Base-by-base conservation (phyloP, 2,888 invertebrate species). In the Acrobeloides nanus region DNA sequence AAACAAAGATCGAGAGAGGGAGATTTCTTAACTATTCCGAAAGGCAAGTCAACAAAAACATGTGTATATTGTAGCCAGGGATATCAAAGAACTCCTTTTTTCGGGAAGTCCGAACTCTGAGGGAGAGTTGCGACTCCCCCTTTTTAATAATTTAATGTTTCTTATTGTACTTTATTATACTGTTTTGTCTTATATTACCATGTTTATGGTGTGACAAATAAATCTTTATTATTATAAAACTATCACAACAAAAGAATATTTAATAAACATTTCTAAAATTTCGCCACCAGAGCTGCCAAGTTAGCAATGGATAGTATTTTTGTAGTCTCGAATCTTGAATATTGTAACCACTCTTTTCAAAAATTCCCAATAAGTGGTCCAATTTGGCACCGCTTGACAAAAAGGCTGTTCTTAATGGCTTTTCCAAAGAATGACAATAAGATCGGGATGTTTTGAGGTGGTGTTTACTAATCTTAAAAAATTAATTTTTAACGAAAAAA, bases 281-380 rank as follows among this genome's bases (percentile, higher is more conserved):
- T 18, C 59, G 34, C 49, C 51, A 63, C 46, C 53, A 63, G 34
- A 59, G 33, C 12, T 31, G 46, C 53, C 50, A 62, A 4, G 62
- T 38, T 8, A 46, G 27, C 18, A 59, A 51, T 15, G 48, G 53
- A 31, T 43, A 40, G 1, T 35, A 42, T 21, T 51, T 38, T 26
- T 59, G 59, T 4, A 59, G 43, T 5, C 43, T 33, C 3, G 29
- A 21, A 26, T 43, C 48, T 21, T 62, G 44, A 21, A 59, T 27
- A 45, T 62, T 60, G 46, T 46, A 60, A 15, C 51, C 39, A 21
- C 25, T 42, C 10, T 57, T 59, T 29, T 55, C 42, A 10, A 61
- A 21, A 4, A 49, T 48, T 15, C 46, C 38, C 4, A 66, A 33
- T 18, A 64, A 45, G 48, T 62, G 51, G 27, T 71, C 68, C n/a